These are phyloP conservation scores for Pogona vitticeps DNA, from an alignment of 2,113 vertebrate species.

Conservation along the genomic window DNA sequence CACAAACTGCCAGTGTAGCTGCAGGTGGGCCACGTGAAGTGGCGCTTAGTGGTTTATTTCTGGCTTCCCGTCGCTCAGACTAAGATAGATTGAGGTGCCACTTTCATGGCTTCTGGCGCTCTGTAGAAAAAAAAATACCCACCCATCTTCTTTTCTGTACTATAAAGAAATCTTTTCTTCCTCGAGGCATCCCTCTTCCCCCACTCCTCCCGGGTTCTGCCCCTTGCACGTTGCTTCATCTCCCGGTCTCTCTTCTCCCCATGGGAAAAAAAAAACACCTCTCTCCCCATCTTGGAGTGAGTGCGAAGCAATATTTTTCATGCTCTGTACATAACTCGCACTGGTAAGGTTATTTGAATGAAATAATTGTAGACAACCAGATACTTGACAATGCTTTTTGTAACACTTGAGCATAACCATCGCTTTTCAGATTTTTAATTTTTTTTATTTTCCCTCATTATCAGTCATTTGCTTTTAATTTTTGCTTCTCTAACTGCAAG, in stretches of 20 bases:
- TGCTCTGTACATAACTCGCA: conserved; percentile 77
- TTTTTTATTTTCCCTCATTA: not conserved
- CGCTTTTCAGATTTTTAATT: conserved; percentile 68
- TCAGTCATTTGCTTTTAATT: conserved; percentile 43
- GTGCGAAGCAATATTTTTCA: conserved; percentile 79
- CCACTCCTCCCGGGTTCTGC: not conserved
- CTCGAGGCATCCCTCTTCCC: not conserved
- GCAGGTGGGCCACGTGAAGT: conserved; percentile 40
- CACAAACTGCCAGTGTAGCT: conserved; percentile 22
- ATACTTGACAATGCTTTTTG: conserved; percentile 75
- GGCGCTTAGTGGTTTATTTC: conserved; percentile 58
- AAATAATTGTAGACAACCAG: conserved; percentile 75
- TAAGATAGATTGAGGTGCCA: conserved; percentile 62
- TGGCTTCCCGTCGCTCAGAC: conserved; percentile 57
- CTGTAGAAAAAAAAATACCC: conserved; percentile 45
- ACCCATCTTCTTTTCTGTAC: conserved; percentile 52
- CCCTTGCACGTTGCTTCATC: conserved; percentile 72
- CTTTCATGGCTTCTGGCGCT: conserved; percentile 48
- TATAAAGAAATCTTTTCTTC: conserved; percentile 51
- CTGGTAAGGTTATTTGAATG: conserved; percentile 72
- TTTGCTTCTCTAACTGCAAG: conserved; percentile 29
- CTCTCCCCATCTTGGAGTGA: conserved; percentile 62
- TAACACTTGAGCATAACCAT: conserved; percentile 71
- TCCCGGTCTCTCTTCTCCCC: conserved; percentile 54
- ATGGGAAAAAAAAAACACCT: no score